Conservation (phyloP, 2,888 invertebrate species). For the Andrena minutula region DNA sequence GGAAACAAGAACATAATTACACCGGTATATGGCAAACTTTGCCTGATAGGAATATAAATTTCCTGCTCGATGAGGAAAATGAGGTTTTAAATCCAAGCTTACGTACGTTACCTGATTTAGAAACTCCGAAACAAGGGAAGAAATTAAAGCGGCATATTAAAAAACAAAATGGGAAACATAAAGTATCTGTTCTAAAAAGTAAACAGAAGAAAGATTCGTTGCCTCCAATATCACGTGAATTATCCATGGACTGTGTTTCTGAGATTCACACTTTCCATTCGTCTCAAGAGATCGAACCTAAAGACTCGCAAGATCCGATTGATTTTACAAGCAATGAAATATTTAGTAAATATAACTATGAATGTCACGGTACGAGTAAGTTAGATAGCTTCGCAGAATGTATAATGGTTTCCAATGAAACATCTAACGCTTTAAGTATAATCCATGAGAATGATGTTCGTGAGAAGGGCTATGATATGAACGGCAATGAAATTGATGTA, state of each 20-base stretch:
- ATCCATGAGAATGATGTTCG: neutral
- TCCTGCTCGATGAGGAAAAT: neutral
- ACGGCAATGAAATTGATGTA: slow-evolving; percentile 41
- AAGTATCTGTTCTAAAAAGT: neutral
- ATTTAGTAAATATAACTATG: slow-evolving; percentile 28
- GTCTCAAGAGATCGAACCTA: neutral
- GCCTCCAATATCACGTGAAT: neutral
- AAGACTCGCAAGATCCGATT: slow-evolving; percentile 17
- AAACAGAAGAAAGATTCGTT: neutral
- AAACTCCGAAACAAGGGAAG: neutral
- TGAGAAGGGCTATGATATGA: slow-evolving; percentile 26
- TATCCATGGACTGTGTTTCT: neutral
- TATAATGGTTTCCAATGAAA: slow-evolving; percentile 1
- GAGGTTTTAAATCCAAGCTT: neutral
- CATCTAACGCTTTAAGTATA: neutral
- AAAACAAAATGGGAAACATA: neutral
- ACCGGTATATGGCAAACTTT: slow-evolving; percentile 14
- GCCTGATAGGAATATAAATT: neutral
- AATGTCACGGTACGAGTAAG: slow-evolving; percentile 12
- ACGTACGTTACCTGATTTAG: neutral
- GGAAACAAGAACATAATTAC: slow-evolving; percentile 57
- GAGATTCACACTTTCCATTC: neutral
- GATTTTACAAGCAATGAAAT: slow-evolving; percentile 54
- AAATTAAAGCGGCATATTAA: neutral
- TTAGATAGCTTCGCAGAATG: slow-evolving; percentile 1